A percentile compares a stretch with the other conserved stretches of the same genome.
Evolutionary conservation across 30 jellyfish, hydroid and myxozoan species (phyloP).

Genomic region (Haliclystus octoradiatus): DNA sequence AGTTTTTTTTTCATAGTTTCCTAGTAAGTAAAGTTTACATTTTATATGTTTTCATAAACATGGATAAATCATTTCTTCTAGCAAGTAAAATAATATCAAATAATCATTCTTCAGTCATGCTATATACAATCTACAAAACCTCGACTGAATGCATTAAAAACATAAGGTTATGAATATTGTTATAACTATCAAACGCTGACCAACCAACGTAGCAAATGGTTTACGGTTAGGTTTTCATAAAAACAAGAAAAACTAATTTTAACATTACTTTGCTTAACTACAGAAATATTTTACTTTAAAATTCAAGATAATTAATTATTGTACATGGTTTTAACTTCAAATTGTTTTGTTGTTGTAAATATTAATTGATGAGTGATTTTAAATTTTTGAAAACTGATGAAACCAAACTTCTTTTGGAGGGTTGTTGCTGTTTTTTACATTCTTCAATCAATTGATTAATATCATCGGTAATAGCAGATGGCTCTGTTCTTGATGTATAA

Average conservation of each 20-base stretch:
- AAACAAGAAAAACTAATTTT: neutral
- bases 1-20: no score
- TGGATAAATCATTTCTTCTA: no score
- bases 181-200: neutral
- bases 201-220: neutral
- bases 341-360: no score
- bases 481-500: constrained; percentile 86
- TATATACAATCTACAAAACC: no score
- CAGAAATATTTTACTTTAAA: neutral
- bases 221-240: neutral
- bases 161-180: neutral
- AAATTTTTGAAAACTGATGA: neutral
- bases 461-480: constrained; percentile 50
- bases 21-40: no score
- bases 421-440: neutral
- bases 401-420: neutral
- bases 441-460: constrained; percentile 24
- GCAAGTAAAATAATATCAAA: no score
- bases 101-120: no score
- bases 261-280: neutral
- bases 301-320: neutral
- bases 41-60: no score
- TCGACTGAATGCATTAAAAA: neutral
- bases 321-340: neutral
- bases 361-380: neutral